phyloP scores from a whole-genome alignment of 2,113 vertebrate genomes.

The Aptenodytes forsteri region DNA sequence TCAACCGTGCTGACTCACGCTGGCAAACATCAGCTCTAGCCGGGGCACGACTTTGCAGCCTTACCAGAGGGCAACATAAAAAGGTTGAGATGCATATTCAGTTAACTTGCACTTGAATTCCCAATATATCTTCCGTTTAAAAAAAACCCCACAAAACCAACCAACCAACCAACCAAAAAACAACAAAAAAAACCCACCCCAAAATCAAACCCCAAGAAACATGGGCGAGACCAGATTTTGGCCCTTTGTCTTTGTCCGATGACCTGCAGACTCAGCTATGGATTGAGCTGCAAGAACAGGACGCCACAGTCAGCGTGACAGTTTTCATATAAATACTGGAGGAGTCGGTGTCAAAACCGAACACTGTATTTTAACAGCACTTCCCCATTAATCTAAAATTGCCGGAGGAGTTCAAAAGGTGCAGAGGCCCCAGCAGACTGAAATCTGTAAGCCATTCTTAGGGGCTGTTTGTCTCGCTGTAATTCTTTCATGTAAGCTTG shows the following conservation, averaged over 20 bases:
- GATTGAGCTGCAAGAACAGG: background rate
- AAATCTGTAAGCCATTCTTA: background rate
- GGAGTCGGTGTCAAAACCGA: background rate
- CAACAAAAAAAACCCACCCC: fast-evolving
- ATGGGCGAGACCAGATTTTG: background rate
- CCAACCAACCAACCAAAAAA: background rate
- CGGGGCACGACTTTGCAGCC: background rate
- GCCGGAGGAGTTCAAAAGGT: background rate
- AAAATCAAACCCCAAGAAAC: background rate
- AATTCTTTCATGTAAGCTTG: background rate
- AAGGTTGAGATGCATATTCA: background rate
- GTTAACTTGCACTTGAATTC: background rate
- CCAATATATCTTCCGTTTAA: background rate
- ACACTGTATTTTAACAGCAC: background rate
- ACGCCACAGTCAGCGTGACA: fast-evolving
- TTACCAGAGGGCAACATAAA: background rate
- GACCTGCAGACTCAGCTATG: background rate
- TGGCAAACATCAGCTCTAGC: background rate
- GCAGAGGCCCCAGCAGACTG: background rate
- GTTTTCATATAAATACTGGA: background rate
- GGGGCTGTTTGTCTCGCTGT: background rate
- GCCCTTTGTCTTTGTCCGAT: background rate
- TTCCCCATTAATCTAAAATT: background rate
- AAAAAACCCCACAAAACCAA: background rate
- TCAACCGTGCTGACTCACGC: conserved; percentile 5